Conservation (phyloP, 1,140 invertebrate genomes). For the Philaenus spumarius region DNA sequence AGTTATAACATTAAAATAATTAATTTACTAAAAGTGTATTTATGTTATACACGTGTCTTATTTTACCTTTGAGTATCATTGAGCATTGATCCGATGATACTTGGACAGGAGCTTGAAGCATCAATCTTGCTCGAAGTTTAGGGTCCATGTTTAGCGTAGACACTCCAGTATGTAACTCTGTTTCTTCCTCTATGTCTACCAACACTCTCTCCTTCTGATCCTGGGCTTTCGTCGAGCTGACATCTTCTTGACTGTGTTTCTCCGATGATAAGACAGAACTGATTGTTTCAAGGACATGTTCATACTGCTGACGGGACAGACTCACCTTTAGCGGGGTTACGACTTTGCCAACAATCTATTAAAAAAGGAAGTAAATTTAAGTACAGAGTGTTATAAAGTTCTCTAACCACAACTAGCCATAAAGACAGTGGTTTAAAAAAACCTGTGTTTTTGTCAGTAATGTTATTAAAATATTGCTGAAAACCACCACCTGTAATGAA, state of each 20-base stretch:
- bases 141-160: conserved; percentile 52
- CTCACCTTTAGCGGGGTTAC: conserved; percentile 79
- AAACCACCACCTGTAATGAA: too few species aligned
- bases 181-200: conserved; percentile 41
- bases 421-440: too few species aligned
- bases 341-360: conserved; percentile 70
- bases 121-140: conserved; percentile 46
- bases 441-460: too few species aligned
- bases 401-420: not conserved
- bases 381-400: not conserved
- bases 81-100: conserved; percentile 21
- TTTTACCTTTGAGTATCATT: conserved; percentile 14
- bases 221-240: too few species aligned
- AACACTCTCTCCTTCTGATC: conserved; percentile 1
- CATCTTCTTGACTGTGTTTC: conserved; percentile 14
- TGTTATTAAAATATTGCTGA: too few species aligned
- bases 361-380: too few species aligned
- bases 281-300: conserved; percentile 76
- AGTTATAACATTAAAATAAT: not conserved
- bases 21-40: not conserved
- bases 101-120: conserved; percentile 28
- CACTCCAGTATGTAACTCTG: conserved; percentile 38
- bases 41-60: not conserved
- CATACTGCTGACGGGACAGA: conserved; percentile 76
- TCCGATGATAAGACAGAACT: conserved; percentile 40